phyloP scores from a whole-genome alignment of 2,888 invertebrate species.

The Argynnis bischoffii region DNA sequence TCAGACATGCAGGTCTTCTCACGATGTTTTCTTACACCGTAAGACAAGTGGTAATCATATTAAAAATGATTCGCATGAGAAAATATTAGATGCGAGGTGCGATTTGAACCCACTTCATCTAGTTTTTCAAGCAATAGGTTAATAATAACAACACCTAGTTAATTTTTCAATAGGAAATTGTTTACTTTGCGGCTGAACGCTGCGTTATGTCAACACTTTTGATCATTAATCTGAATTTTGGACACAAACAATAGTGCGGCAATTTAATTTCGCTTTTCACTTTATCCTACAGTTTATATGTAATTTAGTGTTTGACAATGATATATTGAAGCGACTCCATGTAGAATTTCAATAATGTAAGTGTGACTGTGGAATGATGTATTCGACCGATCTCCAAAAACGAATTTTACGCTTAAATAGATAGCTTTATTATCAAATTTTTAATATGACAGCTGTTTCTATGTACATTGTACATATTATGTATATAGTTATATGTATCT shows the following conservation, averaged over 20 bases:
- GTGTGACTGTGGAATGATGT: constrained; percentile 10
- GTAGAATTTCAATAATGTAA: constrained; percentile 40
- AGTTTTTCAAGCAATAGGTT: too few relatives aligned
- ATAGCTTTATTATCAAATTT: background rate
- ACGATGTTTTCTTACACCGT: too few relatives aligned
- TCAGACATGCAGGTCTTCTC: too few relatives aligned
- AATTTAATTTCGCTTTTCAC: constrained; percentile 38
- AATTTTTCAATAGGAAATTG: background rate
- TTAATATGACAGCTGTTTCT: background rate
- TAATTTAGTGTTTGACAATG: constrained; percentile 43
- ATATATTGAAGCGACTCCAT: constrained; percentile 35
- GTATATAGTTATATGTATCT: too few relatives aligned
- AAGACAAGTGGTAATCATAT: too few relatives aligned
- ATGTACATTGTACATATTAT: too few relatives aligned
- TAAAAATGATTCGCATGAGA: too few relatives aligned
- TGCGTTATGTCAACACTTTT: constrained; percentile 15
- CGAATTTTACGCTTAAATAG: background rate
- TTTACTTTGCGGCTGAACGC: background rate
- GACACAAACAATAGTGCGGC: constrained; percentile 24
- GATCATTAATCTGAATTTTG: constrained; percentile 26
- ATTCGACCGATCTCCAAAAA: constrained; percentile 1
- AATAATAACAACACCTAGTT: background rate
- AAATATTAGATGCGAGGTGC: too few relatives aligned
- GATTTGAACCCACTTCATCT: too few relatives aligned
- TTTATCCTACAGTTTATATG: constrained; percentile 39